Evolutionary conservation across 2,888 invertebrate genomes (phyloP), one percentile per base, ranked within the genome.

Genomic region (Zygogramma bicolorata): DNA sequence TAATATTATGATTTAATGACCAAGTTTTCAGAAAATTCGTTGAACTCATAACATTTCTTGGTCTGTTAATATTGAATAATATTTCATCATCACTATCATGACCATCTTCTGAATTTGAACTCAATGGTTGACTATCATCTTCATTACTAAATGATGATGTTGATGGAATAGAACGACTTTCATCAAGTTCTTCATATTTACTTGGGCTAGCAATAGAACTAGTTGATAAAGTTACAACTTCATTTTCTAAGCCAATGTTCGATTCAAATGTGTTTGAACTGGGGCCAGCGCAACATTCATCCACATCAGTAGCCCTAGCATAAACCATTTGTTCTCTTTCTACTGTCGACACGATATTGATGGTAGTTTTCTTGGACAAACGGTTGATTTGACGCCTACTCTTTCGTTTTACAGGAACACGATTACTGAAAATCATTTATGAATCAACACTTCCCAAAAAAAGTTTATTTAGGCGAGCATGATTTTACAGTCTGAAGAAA

Each of bases 1-100:
- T 63, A 31, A 73, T 65, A 58, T 72, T 72, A 60, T 68, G 31
- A 10, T 65, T 25, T 25, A 72, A 34, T n/a, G 73, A 34, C 73
- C 73, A 73, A 13, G 34, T 46, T 42, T n/a, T 20, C 25, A 72
- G 65, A 65, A 72, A 72, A 42, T 10, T 42, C 15, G 40, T 15
- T 42, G 40, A 42, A 42, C 40, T 42, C n/a, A 42, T 42, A 42
- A 15, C 40, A 42, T 42, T 13, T 15, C n/a, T 42, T 42, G 40
- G 40, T 42, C 6, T 42, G 15, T 42, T 13, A 42, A 15, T 42
- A 42, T 42, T 42, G n/a, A 42, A 42, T 42, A 42, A 13, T 42
- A 42, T 42, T 42, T 42, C 40, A 42, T 42, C 40, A 42, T n/a
- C 40, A 42, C 40, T 53, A 20, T 53, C 53, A 53, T 20, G 10